phyloP scores from a whole-genome alignment of 2,797 vertebrate species.

The Sphenopsis melanotis region DNA sequence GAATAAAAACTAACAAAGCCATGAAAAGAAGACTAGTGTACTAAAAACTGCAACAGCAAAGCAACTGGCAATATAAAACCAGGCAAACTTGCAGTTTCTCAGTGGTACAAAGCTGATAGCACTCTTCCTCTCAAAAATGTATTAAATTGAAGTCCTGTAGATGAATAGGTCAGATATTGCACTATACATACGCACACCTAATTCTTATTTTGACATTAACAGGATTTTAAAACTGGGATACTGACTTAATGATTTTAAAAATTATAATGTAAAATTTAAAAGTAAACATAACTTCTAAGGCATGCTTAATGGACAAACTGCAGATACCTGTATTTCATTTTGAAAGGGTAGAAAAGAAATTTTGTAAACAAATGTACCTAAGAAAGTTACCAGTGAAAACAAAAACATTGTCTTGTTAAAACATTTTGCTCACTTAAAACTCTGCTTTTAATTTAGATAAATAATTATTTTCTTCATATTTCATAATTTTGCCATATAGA shows the following conservation, averaged over 20 bases:
- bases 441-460: not conserved
- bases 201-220: not conserved
- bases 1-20: not conserved
- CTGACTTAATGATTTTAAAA: not conserved
- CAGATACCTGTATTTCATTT: not conserved
- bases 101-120: not conserved
- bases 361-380: not conserved
- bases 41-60: not conserved
- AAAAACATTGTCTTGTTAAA: not conserved
- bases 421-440: not conserved
- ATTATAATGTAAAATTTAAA: not conserved
- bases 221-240: not conserved
- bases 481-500: not conserved
- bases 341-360: not conserved
- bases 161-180: not conserved
- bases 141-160: not conserved
- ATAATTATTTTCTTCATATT: not conserved
- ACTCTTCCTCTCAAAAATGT: not conserved
- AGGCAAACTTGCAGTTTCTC: not conserved
- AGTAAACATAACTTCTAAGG: not conserved
- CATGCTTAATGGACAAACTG: not conserved
- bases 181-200: not conserved
- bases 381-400: not conserved
- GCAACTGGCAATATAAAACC: not conserved
- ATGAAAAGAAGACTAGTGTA: not conserved